These are phyloP conservation scores for Misgurnus mizolepis DNA, from an alignment of 2,113 vertebrate species.

Conservation along the genomic window DNA sequence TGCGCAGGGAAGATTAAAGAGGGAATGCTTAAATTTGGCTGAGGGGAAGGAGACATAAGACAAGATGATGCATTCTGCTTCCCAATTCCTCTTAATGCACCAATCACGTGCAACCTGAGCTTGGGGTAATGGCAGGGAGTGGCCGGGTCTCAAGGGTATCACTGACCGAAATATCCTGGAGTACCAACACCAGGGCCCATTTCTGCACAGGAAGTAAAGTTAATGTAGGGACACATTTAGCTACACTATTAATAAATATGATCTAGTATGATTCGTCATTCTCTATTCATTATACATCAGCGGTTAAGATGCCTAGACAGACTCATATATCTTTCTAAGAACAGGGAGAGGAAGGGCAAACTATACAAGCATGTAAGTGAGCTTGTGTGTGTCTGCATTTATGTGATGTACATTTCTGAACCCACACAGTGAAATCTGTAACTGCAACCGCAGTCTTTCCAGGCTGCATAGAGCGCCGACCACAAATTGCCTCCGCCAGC, in stretches of 20 bases:
- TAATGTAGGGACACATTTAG: constrained; percentile 58
- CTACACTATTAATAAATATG: constrained; percentile 57
- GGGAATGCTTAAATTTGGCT: constrained; percentile 19
- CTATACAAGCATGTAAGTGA: constrained; percentile 25
- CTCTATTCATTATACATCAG: constrained; percentile 52
- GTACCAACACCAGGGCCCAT: constrained; percentile 39
- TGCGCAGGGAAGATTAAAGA: constrained; percentile 69
- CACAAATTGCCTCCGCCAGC: constrained; percentile 50
- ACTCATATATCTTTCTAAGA: neutral
- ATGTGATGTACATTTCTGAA: constrained; percentile 40
- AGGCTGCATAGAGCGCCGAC: constrained; percentile 59
- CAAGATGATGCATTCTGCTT: constrained; percentile 32
- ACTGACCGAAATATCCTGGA: constrained; percentile 55
- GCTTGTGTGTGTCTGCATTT: neutral
- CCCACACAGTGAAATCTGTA: constrained; percentile 42
- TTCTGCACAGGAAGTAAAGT: constrained; percentile 55
- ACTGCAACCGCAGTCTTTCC: constrained; percentile 57
- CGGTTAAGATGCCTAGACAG: constrained; percentile 7
- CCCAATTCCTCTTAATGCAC: constrained; percentile 54
- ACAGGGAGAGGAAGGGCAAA: constrained; percentile 16
- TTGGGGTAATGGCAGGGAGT: constrained; percentile 57
- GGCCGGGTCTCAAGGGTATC: constrained; percentile 59
- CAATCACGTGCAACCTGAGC: constrained; percentile 71
- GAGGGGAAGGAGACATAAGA: constrained; percentile 41
- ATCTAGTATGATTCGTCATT: constrained; percentile 53